Base-by-base conservation (phyloP, 2,797 vertebrate genomes). In the Lacerta agilis region DNA sequence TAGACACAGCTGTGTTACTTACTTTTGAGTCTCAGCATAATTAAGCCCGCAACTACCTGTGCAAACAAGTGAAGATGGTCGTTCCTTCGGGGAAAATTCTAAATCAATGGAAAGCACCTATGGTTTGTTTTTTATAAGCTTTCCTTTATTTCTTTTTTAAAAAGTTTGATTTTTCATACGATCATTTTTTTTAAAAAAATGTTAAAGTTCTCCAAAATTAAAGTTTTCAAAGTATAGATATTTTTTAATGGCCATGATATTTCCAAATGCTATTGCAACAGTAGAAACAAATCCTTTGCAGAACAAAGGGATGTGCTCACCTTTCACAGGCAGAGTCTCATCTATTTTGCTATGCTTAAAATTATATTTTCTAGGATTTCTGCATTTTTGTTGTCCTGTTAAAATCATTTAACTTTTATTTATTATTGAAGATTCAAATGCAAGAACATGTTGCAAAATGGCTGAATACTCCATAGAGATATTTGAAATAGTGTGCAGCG, bases 1-100 rank as follows among this genome's bases (percentile, higher is more conserved):
- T 79, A 88, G 87, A 88, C 87, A 88, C 87, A 88, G 87, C 82
- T 88, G 87, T 79, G 87, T 88, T 84, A 76, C 87, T 79, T 88
- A 72, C 82, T 88, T 88, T 88, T 55, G 66, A 84, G 87, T 61
- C 49, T 79, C 66, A 79, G 76, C 49, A 29, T 88, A 84, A 88
- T 88, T 84, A 88, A 58, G 81, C 76, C 61, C 64, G 76, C 36
- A 82, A 79, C 76, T 84, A 73, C 66, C 82, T 84, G 73, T 45
- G 84, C 76, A 88, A 88, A 79, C 76, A 84, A 79, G 73, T 23
- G 33, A 33, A 79, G 67, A 72, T 84, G 15, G 82, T 79, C 61
- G 55, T 79, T 84, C 87, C 82, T 64, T 36, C 43, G 36, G 13
- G 45, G 55, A 38, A 84, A 61, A 79, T 79, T 61, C 55, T 72